Percentiles rank a stretch among this genome's conserved stretches.
phyloP scores from a whole-genome alignment of 2,113 vertebrate species.

The Arothron firmamentum region DNA sequence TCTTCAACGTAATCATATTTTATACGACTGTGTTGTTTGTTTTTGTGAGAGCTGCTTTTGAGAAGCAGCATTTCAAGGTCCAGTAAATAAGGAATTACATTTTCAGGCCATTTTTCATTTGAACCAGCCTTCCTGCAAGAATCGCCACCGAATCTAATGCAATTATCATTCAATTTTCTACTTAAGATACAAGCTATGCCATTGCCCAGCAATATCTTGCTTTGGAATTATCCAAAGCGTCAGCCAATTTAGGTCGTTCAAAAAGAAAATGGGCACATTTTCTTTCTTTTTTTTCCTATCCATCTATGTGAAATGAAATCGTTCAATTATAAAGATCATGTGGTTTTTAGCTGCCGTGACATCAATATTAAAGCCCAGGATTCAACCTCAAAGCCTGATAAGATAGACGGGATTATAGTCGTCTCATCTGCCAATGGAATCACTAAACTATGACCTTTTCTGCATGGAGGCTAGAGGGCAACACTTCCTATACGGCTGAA shows the following conservation, averaged over 20 bases:
- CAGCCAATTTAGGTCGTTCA: constrained; percentile 1
- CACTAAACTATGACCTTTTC: no score
- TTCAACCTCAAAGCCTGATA: constrained; percentile 5
- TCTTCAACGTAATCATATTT: constrained; percentile 14
- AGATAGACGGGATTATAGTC: constrained; percentile 38
- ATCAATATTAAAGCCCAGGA: constrained; percentile 15
- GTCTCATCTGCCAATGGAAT: neutral
- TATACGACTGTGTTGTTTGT: constrained; percentile 3
- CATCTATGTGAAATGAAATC: constrained; percentile 14
- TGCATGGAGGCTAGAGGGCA: no score
- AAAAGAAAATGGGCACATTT: neutral
- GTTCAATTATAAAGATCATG: constrained; percentile 10
- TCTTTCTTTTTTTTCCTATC: constrained; percentile 7
- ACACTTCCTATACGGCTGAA: no score
- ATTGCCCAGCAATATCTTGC: neutral
- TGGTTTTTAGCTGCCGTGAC: constrained; percentile 7
- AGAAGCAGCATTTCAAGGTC: constrained; percentile 20
- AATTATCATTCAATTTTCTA: constrained; percentile 28
- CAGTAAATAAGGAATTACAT: constrained; percentile 25
- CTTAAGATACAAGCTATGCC: neutral
- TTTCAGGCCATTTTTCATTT: constrained; percentile 29
- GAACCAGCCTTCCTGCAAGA: constrained; percentile 25
- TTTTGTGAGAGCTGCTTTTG: constrained; percentile 3
- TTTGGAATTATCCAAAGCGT: constrained; percentile 24
- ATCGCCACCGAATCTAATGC: constrained; percentile 26